A percentile compares a stretch with the other conserved stretches of the same genome.
Evolutionary conservation across 2,797 vertebrate genomes (phyloP).

Genomic region (Falco concolor): DNA sequence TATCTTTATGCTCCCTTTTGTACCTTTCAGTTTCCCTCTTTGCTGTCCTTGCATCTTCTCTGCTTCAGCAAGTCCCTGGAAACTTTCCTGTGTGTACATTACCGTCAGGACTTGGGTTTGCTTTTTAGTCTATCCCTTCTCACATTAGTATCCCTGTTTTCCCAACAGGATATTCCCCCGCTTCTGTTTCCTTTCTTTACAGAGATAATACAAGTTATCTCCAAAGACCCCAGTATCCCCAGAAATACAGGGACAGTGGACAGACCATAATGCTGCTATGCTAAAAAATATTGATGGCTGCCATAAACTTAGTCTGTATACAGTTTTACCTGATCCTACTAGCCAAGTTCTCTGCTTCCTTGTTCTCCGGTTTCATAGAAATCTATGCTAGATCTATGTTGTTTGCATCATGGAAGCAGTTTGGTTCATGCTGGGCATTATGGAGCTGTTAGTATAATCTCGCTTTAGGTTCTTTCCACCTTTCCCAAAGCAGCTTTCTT

Average conservation of each 20-base stretch:
- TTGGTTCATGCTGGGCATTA: not conserved
- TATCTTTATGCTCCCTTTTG: not conserved
- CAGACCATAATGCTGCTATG: not conserved
- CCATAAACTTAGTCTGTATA: not conserved
- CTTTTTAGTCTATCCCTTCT: not conserved
- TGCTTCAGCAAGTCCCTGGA: not conserved
- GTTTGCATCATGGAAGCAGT: not conserved
- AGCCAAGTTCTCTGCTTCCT: not conserved
- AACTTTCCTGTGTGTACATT: not conserved
- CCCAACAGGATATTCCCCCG: not conserved
- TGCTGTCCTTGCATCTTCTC: not conserved
- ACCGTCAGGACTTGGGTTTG: not conserved
- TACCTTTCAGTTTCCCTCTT: not conserved
- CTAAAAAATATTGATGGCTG: not conserved
- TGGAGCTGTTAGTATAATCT: not conserved
- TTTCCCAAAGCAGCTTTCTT: not conserved
- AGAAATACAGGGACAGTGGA: not conserved
- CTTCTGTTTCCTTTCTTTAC: not conserved
- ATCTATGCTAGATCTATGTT: not conserved
- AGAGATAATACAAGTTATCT: not conserved
- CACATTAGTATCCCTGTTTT: not conserved
- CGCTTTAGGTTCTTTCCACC: not conserved
- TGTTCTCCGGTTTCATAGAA: not conserved
- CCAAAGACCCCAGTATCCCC: not conserved
- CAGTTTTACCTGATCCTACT: not conserved